A percentile compares a stretch with the other conserved stretches of the same genome.
Evolutionary conservation across 2,113 vertebrate genomes (phyloP).

Genomic region (Epinephelus lanceolatus): DNA sequence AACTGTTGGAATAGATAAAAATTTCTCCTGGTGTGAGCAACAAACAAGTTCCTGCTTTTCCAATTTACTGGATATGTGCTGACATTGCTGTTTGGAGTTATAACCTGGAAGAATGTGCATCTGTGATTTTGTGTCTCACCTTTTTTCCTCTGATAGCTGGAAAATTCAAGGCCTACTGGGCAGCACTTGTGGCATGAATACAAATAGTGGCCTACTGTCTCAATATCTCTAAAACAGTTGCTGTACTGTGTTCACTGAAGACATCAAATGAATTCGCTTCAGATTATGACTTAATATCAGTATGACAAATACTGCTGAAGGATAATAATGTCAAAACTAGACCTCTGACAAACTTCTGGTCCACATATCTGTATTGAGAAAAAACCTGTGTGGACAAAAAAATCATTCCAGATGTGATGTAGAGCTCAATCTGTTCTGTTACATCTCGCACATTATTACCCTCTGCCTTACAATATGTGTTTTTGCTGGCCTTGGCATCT

Average conservation of each 20-base stretch:
- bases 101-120: slow-evolving; percentile 36
- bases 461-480: slow-evolving; percentile 6
- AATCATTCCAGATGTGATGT: not conserved
- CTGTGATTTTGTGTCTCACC: slow-evolving; percentile 40
- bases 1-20: slow-evolving; percentile 33
- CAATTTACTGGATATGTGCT: slow-evolving; percentile 56
- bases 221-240: not conserved
- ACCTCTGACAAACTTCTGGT: not conserved
- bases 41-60: slow-evolving; percentile 44
- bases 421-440: slow-evolving; percentile 9
- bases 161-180: slow-evolving; percentile 45
- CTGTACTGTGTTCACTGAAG: slow-evolving; percentile 1
- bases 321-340: not conserved
- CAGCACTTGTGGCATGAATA: slow-evolving; percentile 43
- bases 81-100: slow-evolving; percentile 62
- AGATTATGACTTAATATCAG: not conserved
- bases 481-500: slow-evolving; percentile 18
- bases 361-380: not conserved
- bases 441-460: slow-evolving; percentile 29
- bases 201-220: slow-evolving; percentile 14
- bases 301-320: not conserved
- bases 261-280: not conserved
- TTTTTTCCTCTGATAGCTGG: not conserved
- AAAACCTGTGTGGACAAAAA: not conserved
- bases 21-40: slow-evolving; percentile 53